Conservation (phyloP, 2,888 invertebrate genomes). For the Imbricaverruca yamaguchii region DNA sequence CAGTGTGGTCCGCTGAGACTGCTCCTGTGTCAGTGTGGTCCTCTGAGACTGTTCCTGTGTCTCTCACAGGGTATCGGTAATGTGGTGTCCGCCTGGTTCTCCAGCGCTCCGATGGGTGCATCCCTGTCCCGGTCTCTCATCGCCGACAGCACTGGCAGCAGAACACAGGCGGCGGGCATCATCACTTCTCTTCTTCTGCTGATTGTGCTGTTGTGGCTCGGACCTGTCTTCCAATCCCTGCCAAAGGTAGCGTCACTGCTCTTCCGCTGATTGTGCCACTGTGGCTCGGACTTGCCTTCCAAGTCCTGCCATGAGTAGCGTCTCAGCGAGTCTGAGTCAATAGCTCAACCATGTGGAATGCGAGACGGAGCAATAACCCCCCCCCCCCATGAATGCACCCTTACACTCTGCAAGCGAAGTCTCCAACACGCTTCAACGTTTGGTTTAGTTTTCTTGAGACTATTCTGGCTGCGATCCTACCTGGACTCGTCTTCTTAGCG, state of each 20-base stretch:
- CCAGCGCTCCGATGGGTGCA: slow-evolving; percentile 47
- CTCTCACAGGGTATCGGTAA: slow-evolving; percentile 57
- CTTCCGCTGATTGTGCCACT: slow-evolving; percentile 41
- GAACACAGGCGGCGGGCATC: slow-evolving; percentile 71
- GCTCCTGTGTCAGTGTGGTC: slow-evolving; percentile 23
- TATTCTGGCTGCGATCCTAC: too few species aligned
- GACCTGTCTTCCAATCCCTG: slow-evolving; percentile 52
- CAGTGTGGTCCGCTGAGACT: background rate
- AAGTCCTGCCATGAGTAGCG: slow-evolving; percentile 66
- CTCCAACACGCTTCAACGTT: too few species aligned
- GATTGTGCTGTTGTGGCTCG: slow-evolving; percentile 73
- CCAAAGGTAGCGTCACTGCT: slow-evolving; percentile 62
- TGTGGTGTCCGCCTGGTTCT: slow-evolving; percentile 51
- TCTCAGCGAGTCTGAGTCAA: background rate
- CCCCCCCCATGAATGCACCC: too few species aligned
- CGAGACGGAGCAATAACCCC: too few species aligned
- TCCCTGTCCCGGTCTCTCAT: slow-evolving; percentile 61
- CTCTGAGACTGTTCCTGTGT: slow-evolving; percentile 25
- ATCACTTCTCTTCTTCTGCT: slow-evolving; percentile 68
- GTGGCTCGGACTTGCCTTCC: slow-evolving; percentile 47
- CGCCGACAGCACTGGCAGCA: slow-evolving; percentile 79
- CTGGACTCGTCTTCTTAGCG: too few species aligned
- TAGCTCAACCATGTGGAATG: too few species aligned
- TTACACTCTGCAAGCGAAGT: too few species aligned
- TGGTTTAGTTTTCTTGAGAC: too few species aligned